These are phyloP conservation scores for Vireo altiloquus DNA, from an alignment of 2,113 vertebrate species.

Conservation along the genomic window DNA sequence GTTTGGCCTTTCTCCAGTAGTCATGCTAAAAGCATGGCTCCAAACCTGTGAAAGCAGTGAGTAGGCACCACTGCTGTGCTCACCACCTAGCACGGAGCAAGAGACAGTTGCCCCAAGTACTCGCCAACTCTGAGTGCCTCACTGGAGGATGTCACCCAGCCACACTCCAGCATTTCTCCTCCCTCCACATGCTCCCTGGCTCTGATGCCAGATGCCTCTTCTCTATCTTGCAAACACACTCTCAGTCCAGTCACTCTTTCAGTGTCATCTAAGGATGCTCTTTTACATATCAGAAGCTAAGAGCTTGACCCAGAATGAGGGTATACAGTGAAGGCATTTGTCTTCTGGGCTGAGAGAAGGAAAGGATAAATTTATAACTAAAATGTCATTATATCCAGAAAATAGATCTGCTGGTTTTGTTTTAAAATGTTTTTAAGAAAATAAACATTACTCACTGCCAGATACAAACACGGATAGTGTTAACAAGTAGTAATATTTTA, in stretches of 20 bases:
- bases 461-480: neutral
- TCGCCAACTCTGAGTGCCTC: slow-evolving; percentile 37
- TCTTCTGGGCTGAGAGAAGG: neutral
- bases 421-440: neutral
- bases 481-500: neutral
- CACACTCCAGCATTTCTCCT: slow-evolving; percentile 29
- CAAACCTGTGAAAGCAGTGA: slow-evolving; percentile 47
- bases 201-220: slow-evolving; percentile 13
- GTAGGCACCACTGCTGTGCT: slow-evolving; percentile 51
- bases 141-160: slow-evolving; percentile 26
- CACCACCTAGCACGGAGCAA: neutral
- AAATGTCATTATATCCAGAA: neutral
- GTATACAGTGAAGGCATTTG: neutral
- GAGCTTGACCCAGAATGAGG: neutral
- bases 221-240: neutral
- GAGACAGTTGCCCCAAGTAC: slow-evolving; percentile 45
- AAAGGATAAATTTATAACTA: neutral
- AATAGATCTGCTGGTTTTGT: neutral
- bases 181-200: neutral
- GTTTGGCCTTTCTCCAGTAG: slow-evolving; percentile 53
- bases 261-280: slow-evolving; percentile 29
- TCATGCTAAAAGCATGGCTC: slow-evolving; percentile 43
- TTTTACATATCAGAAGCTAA: neutral
- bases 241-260: neutral
- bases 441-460: neutral